Base-by-base conservation (phyloP, 1,140 invertebrate species). In the Heliconius himera region DNA sequence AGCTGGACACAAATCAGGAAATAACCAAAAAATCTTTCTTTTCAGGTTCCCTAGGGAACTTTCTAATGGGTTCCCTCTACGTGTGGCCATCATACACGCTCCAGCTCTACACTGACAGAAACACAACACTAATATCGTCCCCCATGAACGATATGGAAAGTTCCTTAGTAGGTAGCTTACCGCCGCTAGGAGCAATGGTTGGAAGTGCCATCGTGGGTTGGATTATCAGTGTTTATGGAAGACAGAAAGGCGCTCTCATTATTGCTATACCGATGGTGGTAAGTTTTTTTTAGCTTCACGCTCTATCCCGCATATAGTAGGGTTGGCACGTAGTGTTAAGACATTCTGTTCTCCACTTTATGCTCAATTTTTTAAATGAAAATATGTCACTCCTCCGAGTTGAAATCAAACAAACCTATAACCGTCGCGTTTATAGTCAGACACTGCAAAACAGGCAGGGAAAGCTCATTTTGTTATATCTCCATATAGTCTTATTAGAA, bases 31-130 rank as follows among this genome's bases (percentile, higher is more conserved):
- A 66, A 66, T 66, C 26, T 38, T 38, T 72, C 33, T n/a, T 79
- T 81, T 1, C 80, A 88, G 87, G 84, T 79, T 82, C 86, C 0
- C 36, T 85, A 1, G 83, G 79, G 1, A 84, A 76, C n/a, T 26
- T 83, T 0, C 77, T 87, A 0, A 84, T 85, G 1, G 91, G 90
- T 1, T 72, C 87, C 8, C 49, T 90, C 1, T 86, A 81, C 54
- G 87, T 87, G 33, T 92, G 90, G 91, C 90, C 90, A 0, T 93
- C 89, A 4, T 90, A 88, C 70, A 93, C 88, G 0, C 56, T 89
- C 22, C 81, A 81, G 1, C 76, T 84, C 20, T 91, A 89, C 70
- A 85, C 73, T 41, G 66, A 77, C 3, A 83, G 74, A 29, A 86
- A 89, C 33, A 85, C 84, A 33, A 89, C 85, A 1, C 73, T 89